A percentile compares a stretch with the other conserved stretches of the same genome.
Conservation (phyloP, 2,113 vertebrate species). For the Puntigrus tetrazona region DNA sequence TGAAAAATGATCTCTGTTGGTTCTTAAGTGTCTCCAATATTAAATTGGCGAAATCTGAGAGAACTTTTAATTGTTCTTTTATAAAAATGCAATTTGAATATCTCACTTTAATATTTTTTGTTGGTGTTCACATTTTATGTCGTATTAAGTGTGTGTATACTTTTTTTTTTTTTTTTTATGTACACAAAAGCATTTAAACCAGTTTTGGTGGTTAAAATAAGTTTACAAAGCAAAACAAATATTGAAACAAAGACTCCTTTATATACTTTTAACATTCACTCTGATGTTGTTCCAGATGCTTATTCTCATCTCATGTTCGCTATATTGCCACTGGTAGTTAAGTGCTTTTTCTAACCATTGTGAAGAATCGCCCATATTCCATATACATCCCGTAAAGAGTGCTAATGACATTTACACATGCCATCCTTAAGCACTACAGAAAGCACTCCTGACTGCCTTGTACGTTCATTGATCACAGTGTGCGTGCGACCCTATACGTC, state of each 20-base stretch:
- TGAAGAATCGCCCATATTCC: slow-evolving; percentile 39
- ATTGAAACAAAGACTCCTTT: not conserved
- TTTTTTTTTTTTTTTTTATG: not conserved
- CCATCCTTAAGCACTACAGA: not conserved
- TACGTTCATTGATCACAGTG: slow-evolving; percentile 12
- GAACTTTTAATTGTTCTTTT: not conserved
- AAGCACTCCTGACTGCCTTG: not conserved
- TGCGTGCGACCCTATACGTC: not conserved
- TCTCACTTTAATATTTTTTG: not conserved
- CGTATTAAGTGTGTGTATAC: not conserved
- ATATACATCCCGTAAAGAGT: slow-evolving; percentile 28
- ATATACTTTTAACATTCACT: not conserved
- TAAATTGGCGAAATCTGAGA: not conserved
- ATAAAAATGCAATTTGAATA: not conserved
- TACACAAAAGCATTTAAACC: not conserved
- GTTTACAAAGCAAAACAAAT: too few species aligned
- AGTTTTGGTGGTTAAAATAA: not conserved
- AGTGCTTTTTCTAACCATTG: slow-evolving; percentile 26
- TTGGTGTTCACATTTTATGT: not conserved
- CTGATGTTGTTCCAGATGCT: not conserved
- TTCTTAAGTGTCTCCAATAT: not conserved
- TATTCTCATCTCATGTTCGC: slow-evolving; percentile 29
- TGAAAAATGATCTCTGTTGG: not conserved
- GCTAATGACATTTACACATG: slow-evolving; percentile 50
- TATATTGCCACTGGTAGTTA: slow-evolving; percentile 37